Base-by-base conservation (phyloP, 2,797 vertebrate species). In the Arctocebus calabarensis region DNA sequence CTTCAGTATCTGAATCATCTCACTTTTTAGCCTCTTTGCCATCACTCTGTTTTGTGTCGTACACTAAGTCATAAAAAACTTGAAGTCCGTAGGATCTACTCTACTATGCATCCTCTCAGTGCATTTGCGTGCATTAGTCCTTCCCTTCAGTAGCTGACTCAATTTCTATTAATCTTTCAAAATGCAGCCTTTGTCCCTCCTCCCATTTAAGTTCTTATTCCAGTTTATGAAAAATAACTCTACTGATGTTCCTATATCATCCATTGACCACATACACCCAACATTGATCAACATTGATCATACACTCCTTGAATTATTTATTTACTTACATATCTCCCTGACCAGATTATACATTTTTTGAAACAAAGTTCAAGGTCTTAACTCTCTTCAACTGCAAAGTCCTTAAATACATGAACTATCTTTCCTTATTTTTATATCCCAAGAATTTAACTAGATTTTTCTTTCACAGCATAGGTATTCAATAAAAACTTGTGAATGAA, bases 31-130 rank as follows among this genome's bases (percentile, higher is more conserved):
- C 2, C 12, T 77, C 34, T 78, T 64, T 84, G 5, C 48, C 7
- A 74, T 43, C 2, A 10, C 19, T 74, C 10, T 17, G 92, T 29
- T 78, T 45, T 37, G 12, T n/a, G 55, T 11, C 16, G 13, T 68
- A 55, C 0, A 11, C 4, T 57, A 55, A 0, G 0, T 10, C 37
- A 68, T 45, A 59, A 71, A 81, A 73, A 27, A 27, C 3, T 0
- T n/a, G 20, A 88, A 32, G 43, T 75, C 8, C 29, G 12, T 20
- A 25, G 13, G 75, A n/a, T n/a, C 73, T 34, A 40, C 5, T 86
- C 32, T 4, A 78, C 5, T 20, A 13, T n/a, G 4, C n/a, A 32
- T 70, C 5, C 14, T 48, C 29, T 22, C 27, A 64, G 6, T 2
- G 22, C 2, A 66, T 77, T 17, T 37, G 4, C 87, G 40, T 68